Percentiles rank a stretch among this genome's conserved stretches.
phyloP scores from a whole-genome alignment of 2,797 vertebrate species.

The Pantherophis vulpinus region DNA sequence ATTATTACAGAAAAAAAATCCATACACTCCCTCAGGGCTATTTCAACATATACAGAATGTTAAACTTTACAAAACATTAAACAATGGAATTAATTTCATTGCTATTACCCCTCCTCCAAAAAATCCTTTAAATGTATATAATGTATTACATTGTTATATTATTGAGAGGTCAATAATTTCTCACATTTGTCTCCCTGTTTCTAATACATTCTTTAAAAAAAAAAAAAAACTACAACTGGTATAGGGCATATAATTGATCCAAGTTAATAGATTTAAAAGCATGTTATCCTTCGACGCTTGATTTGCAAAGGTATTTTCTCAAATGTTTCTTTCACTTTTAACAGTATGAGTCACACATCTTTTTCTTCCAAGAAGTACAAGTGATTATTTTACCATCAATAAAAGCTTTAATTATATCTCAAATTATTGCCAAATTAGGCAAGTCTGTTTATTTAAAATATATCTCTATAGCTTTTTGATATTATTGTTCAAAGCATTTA shows the following conservation, averaged over 20 bases:
- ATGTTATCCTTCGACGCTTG: background rate
- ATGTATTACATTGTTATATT: background rate
- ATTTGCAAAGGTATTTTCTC: background rate
- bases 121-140: background rate
- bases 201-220: background rate
- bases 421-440: background rate
- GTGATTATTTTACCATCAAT: background rate
- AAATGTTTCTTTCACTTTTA: background rate
- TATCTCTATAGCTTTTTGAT: background rate
- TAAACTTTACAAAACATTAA: background rate
- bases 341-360: background rate
- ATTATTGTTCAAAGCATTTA: background rate
- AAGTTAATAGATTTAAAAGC: background rate
- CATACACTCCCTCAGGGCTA: background rate
- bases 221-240: background rate
- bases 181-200: background rate
- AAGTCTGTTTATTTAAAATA: background rate
- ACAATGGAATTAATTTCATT: background rate
- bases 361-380: background rate
- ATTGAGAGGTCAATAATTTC: background rate
- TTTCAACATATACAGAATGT: background rate
- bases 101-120: background rate
- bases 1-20: background rate
- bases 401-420: background rate
- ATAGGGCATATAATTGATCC: background rate